phyloP scores from a whole-genome alignment of 2,113 vertebrate species.

The Psittacula cyanocephala region DNA sequence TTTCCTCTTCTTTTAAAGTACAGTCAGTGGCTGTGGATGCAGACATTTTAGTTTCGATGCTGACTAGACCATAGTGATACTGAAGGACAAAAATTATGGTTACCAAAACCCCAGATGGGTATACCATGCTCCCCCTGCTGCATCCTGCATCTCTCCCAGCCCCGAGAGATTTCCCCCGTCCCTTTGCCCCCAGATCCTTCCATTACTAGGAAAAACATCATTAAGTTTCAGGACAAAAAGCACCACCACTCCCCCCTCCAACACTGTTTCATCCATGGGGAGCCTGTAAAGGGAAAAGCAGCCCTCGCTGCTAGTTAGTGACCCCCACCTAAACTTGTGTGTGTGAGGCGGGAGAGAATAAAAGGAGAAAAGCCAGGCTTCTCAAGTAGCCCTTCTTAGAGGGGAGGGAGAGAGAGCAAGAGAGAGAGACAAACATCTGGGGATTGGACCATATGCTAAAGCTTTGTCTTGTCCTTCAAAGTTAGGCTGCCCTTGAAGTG shows the following conservation, averaged over 20 bases:
- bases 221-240: background rate
- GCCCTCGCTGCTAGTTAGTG: background rate
- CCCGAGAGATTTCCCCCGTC: background rate
- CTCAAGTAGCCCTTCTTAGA: constrained; percentile 55
- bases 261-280: background rate
- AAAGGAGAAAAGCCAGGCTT: background rate
- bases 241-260: background rate
- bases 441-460: constrained; percentile 93
- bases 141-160: background rate
- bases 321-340: background rate
- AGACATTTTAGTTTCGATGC: background rate
- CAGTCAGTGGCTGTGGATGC: background rate
- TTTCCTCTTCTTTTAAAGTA: background rate
- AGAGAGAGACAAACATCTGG: constrained; percentile 81
- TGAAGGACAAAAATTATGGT: background rate
- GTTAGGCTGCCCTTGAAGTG: constrained; percentile 95
- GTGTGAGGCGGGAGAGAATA: background rate
- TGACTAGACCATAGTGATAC: background rate
- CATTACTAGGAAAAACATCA: background rate
- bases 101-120: background rate
- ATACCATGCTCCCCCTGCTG: background rate
- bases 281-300: background rate
- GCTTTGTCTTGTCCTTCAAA: constrained; percentile 98
- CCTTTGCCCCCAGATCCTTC: background rate
- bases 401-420: constrained; percentile 27